Evolutionary conservation across 1,140 invertebrate species (phyloP).

Genomic region (Onthophagus taurus): DNA sequence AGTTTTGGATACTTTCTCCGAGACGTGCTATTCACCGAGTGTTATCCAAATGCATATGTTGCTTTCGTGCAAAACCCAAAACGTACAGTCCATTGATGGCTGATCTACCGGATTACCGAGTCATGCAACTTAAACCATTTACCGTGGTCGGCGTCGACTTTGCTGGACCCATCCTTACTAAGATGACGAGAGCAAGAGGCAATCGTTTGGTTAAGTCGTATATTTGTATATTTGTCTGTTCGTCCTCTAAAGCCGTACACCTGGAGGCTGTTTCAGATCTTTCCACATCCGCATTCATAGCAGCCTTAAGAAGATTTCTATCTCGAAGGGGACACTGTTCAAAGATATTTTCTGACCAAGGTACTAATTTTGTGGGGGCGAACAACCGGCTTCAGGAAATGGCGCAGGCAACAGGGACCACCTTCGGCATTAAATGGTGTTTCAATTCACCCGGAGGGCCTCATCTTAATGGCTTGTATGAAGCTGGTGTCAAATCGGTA

Average conservation of each 20-base stretch:
- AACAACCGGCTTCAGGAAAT: neutral
- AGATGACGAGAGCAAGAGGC: conserved; percentile 18
- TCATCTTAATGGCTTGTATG: conserved; percentile 18
- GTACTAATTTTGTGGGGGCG: conserved; percentile 35
- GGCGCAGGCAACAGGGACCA: neutral
- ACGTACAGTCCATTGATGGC: conserved; percentile 15
- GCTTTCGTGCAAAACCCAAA: neutral
- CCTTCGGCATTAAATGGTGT: conserved; percentile 18
- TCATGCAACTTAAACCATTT: conserved; percentile 1
- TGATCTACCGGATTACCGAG: conserved; percentile 11
- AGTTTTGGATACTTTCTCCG: neutral
- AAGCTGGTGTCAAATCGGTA: conserved; percentile 12
- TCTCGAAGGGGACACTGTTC: conserved; percentile 25
- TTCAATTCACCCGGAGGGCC: conserved; percentile 15
- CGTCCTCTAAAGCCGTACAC: no score
- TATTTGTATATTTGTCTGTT: conserved; percentile 23
- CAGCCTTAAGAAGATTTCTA: conserved; percentile 33
- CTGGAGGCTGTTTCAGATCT: conserved; percentile 34
- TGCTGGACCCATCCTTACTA: conserved; percentile 23
- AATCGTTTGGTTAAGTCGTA: conserved; percentile 20
- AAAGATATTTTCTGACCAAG: conserved; percentile 34
- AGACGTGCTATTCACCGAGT: neutral
- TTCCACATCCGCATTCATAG: conserved; percentile 32
- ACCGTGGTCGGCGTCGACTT: conserved; percentile 17
- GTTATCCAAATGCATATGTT: neutral